Conservation (phyloP, 2,888 invertebrate genomes). For the Sipha maydis region DNA sequence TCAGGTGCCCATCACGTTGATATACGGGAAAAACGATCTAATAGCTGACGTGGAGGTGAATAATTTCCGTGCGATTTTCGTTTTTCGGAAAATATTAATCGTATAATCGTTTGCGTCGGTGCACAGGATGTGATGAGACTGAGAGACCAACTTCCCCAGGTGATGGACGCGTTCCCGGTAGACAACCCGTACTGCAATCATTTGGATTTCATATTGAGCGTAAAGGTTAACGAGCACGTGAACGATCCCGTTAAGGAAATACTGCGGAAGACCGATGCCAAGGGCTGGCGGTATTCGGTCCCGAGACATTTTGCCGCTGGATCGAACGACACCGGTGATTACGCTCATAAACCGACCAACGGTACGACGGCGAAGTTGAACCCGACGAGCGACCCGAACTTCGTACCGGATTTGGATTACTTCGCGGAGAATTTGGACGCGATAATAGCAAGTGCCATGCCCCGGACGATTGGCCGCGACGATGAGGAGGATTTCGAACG, state of each 20-base stretch:
- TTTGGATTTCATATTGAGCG: constrained; percentile 75
- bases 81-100: no score
- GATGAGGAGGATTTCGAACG: not conserved
- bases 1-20: constrained; percentile 72
- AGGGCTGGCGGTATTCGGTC: constrained; percentile 11
- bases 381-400: not conserved
- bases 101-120: not conserved
- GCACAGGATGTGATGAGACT: constrained; percentile 72
- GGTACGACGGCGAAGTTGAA: not conserved
- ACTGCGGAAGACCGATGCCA: constrained; percentile 12
- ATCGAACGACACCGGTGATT: not conserved
- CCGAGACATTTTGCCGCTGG: not conserved
- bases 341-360: not conserved
- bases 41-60: constrained; percentile 72
- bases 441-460: constrained; percentile 31
- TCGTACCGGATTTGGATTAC: not conserved
- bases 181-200: constrained; percentile 74
- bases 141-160: constrained; percentile 70
- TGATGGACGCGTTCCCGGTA: constrained; percentile 70
- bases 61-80: not conserved
- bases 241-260: constrained; percentile 26
- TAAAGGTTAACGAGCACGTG: not conserved
- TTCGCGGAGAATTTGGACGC: constrained; percentile 6
- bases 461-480: not conserved
- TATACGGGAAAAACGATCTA: constrained; percentile 75